Evolutionary conservation across 2,797 vertebrate genomes (phyloP), one percentile per base, ranked within the genome.

Genomic region (Mallotus villosus): DNA sequence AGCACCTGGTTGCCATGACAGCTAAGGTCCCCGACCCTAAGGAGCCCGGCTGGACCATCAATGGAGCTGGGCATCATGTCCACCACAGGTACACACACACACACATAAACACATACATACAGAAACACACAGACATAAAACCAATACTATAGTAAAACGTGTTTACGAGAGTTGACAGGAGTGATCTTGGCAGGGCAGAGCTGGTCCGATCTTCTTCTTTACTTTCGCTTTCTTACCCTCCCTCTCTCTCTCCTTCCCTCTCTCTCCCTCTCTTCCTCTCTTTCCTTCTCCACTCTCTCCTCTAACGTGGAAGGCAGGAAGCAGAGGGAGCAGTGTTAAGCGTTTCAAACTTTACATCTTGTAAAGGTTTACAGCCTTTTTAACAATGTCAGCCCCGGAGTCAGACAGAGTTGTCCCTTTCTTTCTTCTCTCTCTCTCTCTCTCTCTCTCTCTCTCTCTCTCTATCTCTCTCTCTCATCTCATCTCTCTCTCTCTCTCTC

Each of bases 1-100:
- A 93, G 86, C 86, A 94, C 86, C 86, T 94, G 86, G 92, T 92
- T 78, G 85, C 91, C 86, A 90, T 85, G 84, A 94, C 87, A 81
- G 89, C 88, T 75, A 90, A 91, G 90, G 93, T 93, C 79, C 90
- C 86, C 11, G 90, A 91, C 88, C 92, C 89, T 71, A 82, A 89
- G 79, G 90, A 92, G 84, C 78, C 49, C 32, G 88, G 86, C 8
- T 90, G 87, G 88, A 94, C 86, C 81, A 91, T 91, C 90, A 94
- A 94, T 81, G 87, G 88, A 51, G 68, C 86, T 64, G 90, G 90
- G 87, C 91, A 90, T 83, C 91, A 92, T 84, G 87, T 93, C 82
- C 89, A 93, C 90, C 91, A 94, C 81, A 94, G 94, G 94, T 95
- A 51, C 69, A 53, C 46, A 71, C 67, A 14, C 51, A 16, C 62